Percentiles rank a stretch among this genome's conserved stretches.
These are phyloP conservation scores for Drosophila planitibia DNA, from an alignment of 2,888 invertebrate genomes.

Conservation along the genomic window DNA sequence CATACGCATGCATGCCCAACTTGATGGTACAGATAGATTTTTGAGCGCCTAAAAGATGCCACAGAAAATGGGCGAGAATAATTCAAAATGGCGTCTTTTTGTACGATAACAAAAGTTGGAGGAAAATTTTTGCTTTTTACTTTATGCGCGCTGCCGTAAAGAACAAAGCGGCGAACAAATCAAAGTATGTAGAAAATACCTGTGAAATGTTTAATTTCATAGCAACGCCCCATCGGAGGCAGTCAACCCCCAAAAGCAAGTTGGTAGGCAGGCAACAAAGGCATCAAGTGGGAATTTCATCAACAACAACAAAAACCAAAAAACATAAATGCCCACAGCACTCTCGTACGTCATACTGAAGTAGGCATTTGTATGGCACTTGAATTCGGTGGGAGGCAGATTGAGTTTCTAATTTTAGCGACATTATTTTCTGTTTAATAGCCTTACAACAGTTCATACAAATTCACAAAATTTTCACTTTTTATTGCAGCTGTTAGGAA, in stretches of 20 bases:
- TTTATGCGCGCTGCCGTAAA: constrained; percentile 26
- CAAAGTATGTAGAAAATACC: constrained; percentile 78
- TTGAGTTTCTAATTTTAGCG: constrained; percentile 34
- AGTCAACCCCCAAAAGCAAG: constrained; percentile 44
- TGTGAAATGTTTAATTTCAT: constrained; percentile 83
- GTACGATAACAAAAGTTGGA: constrained; percentile 30
- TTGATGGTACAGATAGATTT: constrained; percentile 10
- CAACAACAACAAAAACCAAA: constrained; percentile 22
- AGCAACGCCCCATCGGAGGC: constrained; percentile 83
- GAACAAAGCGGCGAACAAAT: constrained; percentile 72
- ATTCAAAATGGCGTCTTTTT: constrained; percentile 66
- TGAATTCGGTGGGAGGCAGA: constrained; percentile 3
- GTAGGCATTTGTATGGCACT: constrained; percentile 21
- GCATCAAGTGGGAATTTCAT: constrained; percentile 40
- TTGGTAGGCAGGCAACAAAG: constrained; percentile 39
- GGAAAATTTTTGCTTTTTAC: constrained; percentile 3
- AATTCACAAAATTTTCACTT: constrained; percentile 22
- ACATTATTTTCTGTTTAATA: constrained; percentile 20
- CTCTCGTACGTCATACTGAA: constrained; percentile 1
- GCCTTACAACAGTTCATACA: constrained; percentile 2
- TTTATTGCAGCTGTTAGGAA: constrained; percentile 47
- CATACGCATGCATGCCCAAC: background rate
- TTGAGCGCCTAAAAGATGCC: constrained; percentile 48
- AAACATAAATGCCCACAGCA: constrained; percentile 17
- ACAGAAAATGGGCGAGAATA: constrained; percentile 27